phyloP scores from a whole-genome alignment of 2,113 vertebrate genomes.

The Podocnemis expansa region DNA sequence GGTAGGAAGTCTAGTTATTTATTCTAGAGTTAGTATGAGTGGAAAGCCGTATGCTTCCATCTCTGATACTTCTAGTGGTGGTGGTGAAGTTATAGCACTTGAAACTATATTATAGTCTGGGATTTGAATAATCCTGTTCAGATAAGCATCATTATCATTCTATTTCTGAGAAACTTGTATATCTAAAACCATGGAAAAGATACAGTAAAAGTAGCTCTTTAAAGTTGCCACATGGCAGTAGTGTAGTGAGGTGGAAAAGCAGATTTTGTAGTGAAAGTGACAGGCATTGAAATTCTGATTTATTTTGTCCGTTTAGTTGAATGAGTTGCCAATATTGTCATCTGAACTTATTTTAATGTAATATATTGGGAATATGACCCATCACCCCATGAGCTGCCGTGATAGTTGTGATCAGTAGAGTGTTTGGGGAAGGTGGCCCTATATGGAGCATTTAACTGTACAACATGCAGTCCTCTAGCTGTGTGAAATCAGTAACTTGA shows the following conservation, averaged over 20 bases:
- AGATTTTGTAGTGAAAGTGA: constrained; percentile 13
- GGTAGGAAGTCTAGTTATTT: neutral
- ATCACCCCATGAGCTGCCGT: neutral
- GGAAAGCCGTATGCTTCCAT: neutral
- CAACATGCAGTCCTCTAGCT: neutral
- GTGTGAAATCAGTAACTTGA: neutral
- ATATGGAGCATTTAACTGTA: neutral
- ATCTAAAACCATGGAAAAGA: constrained; percentile 11
- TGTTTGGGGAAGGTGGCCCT: neutral
- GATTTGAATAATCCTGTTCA: constrained; percentile 42
- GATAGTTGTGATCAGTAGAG: neutral
- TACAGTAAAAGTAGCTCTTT: constrained; percentile 33
- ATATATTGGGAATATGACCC: neutral
- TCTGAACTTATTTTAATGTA: constrained; percentile 15
- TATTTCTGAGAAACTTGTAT: constrained; percentile 31
- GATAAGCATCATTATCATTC: neutral
- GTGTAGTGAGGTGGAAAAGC: constrained; percentile 47
- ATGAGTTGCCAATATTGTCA: neutral
- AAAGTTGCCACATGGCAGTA: constrained; percentile 8
- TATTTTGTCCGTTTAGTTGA: neutral
- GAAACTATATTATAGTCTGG: constrained; percentile 27
- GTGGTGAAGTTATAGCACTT: neutral
- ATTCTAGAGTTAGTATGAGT: constrained; percentile 12
- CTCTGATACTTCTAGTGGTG: neutral
- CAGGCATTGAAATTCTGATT: constrained; percentile 42